Percentiles rank a stretch among this genome's conserved stretches.
phyloP scores from a whole-genome alignment of 2,888 invertebrate species.

The Seira ritae region DNA sequence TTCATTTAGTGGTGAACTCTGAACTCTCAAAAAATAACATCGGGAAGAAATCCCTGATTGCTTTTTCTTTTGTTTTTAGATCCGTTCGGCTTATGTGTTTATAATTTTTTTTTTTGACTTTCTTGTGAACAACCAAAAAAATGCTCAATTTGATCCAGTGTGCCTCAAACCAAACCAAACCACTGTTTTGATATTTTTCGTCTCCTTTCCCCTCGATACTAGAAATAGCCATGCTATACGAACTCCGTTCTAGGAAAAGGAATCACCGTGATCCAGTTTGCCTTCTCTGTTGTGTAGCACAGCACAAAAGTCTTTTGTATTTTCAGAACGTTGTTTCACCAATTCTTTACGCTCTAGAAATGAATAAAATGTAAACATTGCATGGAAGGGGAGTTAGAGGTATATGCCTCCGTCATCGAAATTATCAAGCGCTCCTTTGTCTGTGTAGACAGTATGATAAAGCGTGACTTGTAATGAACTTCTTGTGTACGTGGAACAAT shows the following conservation, averaged over 20 bases:
- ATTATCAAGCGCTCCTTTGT: neutral
- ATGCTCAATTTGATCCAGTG: conserved; percentile 8
- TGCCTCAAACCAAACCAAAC: neutral
- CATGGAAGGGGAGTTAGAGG: neutral
- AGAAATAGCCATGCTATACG: too few relatives aligned
- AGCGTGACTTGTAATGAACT: conserved; percentile 2
- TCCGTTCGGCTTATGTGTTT: neutral
- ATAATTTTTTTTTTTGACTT: neutral
- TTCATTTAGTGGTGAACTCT: conserved; percentile 18
- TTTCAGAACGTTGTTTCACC: conserved; percentile 7
- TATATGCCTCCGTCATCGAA: neutral
- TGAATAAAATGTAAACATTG: conserved; percentile 13
- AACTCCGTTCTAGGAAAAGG: neutral
- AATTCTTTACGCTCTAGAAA: conserved; percentile 14
- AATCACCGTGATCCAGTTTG: neutral
- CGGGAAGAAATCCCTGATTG: neutral
- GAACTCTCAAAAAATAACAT: conserved; percentile 19
- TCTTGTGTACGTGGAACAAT: neutral
- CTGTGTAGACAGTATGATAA: neutral
- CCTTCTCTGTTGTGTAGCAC: neutral
- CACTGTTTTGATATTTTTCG: neutral
- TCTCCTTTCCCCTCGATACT: neutral
- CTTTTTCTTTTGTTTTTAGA: neutral
- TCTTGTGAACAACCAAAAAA: neutral
- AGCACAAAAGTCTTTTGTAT: conserved; percentile 5